Evolutionary conservation across 2,888 invertebrate genomes (phyloP).

Genomic region (Lycia hirtaria): DNA sequence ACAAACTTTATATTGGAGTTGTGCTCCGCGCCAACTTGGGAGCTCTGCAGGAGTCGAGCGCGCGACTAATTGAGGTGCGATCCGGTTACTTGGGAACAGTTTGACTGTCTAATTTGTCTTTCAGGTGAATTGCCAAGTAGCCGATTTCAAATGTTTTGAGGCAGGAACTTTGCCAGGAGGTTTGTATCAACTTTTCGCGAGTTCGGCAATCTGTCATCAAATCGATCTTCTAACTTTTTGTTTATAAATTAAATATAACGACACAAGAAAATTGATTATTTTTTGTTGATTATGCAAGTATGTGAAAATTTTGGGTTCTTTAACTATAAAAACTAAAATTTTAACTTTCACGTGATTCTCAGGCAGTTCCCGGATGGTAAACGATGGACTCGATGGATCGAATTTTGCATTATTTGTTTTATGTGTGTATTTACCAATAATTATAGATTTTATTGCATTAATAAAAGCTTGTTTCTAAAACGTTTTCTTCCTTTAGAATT

Average conservation of each 20-base stretch:
- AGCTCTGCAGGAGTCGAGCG: constrained; percentile 40
- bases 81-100: constrained; percentile 31
- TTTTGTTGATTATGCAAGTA: no score
- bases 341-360: no score
- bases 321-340: no score
- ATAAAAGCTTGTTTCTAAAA: no score
- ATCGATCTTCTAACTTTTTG: constrained; percentile 2
- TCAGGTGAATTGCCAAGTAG: constrained; percentile 33
- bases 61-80: constrained; percentile 37
- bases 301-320: no score
- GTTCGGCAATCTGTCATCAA: constrained; percentile 1
- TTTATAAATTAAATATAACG: background rate
- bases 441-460: no score
- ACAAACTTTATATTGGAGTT: constrained; percentile 76
- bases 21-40: constrained; percentile 51
- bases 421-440: no score
- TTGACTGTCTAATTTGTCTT: constrained; percentile 31
- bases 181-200: constrained; percentile 8
- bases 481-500: no score
- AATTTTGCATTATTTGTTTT: no score
- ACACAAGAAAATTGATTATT: no score
- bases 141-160: constrained; percentile 22
- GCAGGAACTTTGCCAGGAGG: constrained; percentile 7
- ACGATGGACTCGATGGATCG: no score
- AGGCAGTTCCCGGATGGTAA: no score